Percentiles rank a stretch among this genome's conserved stretches.
phyloP scores from a whole-genome alignment of 1,140 invertebrate species.

The Drosophila aff. region DNA sequence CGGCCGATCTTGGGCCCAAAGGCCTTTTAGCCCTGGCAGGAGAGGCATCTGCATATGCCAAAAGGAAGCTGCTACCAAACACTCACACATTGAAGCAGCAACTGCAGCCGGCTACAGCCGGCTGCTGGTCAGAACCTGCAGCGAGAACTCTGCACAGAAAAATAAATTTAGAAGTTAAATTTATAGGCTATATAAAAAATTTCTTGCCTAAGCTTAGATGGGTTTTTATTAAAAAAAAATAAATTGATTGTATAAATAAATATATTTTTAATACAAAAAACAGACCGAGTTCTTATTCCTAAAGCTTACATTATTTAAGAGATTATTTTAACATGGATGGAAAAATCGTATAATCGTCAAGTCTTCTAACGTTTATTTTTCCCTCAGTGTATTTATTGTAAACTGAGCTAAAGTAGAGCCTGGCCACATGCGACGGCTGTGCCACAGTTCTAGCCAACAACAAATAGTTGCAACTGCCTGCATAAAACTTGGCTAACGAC shows the following conservation, averaged over 20 bases:
- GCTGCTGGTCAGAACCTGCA: conserved; percentile 54
- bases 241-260: too few species aligned
- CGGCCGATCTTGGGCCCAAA: conserved; percentile 29
- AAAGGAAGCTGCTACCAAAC: conserved; percentile 83
- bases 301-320: too few species aligned
- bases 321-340: too few species aligned
- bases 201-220: too few species aligned
- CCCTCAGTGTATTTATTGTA: conserved; percentile 2
- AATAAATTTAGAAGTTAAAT: neutral
- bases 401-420: conserved; percentile 29
- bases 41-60: conserved; percentile 59
- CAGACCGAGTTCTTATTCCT: too few species aligned
- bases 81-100: conserved; percentile 36
- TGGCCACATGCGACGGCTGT: conserved; percentile 52
- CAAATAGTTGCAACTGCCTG: conserved; percentile 75
- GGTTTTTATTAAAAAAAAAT: too few species aligned
- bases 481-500: conserved; percentile 82
- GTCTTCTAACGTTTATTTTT: neutral
- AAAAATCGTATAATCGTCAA: too few species aligned
- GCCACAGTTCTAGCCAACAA: conserved; percentile 64
- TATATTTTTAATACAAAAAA: too few species aligned
- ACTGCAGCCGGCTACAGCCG: conserved; percentile 73
- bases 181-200: too few species aligned
- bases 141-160: neutral
- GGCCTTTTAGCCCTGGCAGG: conserved; percentile 43